These are phyloP conservation scores for Catharus fuscescens DNA, from an alignment of 2,113 vertebrate genomes.

Conservation along the genomic window DNA sequence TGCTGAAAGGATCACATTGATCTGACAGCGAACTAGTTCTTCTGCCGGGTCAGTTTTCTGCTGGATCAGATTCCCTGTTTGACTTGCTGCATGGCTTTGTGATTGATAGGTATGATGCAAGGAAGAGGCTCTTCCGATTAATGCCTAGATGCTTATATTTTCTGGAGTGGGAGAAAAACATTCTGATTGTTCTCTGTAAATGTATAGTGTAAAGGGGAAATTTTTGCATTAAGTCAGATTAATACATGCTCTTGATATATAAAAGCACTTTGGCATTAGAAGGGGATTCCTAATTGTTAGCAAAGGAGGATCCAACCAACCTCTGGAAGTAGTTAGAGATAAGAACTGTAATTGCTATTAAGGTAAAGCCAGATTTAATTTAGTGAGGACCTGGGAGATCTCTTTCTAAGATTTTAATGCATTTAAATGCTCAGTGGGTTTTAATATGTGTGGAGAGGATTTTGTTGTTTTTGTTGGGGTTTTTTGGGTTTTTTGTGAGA, in stretches of 20 bases:
- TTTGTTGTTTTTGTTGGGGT: not conserved
- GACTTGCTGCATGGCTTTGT: not conserved
- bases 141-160: not conserved
- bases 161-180: not conserved
- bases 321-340: not conserved
- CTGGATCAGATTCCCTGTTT: constrained; percentile 24
- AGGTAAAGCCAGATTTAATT: not conserved
- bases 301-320: not conserved
- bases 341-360: not conserved
- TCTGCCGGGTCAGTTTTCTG: constrained; percentile 29
- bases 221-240: not conserved
- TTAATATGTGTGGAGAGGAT: not conserved
- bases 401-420: not conserved
- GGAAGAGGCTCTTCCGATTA: not conserved
- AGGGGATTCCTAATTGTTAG: not conserved
- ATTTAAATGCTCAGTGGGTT: not conserved
- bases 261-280: not conserved
- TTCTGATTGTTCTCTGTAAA: not conserved
- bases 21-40: constrained; percentile 32
- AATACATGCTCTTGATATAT: not conserved
- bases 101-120: not conserved
- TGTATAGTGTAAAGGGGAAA: not conserved
- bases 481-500: not conserved
- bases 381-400: not conserved
- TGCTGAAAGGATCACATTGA: constrained; percentile 46